Evolutionary conservation across 2,888 invertebrate species (phyloP), one percentile per base, ranked within the genome.

Genomic region (Hydroisotoma schaefferi): DNA sequence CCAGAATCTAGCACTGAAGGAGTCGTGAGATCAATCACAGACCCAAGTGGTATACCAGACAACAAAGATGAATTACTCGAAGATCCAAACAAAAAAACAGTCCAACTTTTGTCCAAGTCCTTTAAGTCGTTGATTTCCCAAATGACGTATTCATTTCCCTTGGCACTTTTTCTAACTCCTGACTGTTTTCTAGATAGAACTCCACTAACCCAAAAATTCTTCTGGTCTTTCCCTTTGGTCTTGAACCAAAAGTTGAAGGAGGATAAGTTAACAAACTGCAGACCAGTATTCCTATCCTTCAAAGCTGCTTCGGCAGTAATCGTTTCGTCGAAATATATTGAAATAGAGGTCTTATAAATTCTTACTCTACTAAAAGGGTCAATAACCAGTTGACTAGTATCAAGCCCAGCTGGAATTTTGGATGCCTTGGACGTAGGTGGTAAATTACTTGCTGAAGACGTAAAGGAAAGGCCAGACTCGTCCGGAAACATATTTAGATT

Each of bases 91-190:
- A 68, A 54, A 55, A 68, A 70, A 2, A 70, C 27, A 4, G 68
- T 60, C 57, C 59, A 61, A 29, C 49, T 44, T 15, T 60, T 56
- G 10, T 67, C 61, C 33, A 66, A 28, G 26, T 66, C 59, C 12
- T 60, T 59, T n/a, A 68, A 58, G 46, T 68, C 67, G 43, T 55
- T 65, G 2, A 68, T 48, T 55, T 68, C 70, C 70, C 70, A 70
- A 37, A 70, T 59, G 1, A 47, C 28, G 56, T 70, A 68, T 15
- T 67, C 65, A 28, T 70, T 68, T 18, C 70, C 70, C 18, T 70
- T 70, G 6, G 65, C 59, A 62, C 70, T 70, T 38, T 58, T 63
- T 27, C 65, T 52, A 28, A 63, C 37, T 2, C 68, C 67, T 23
- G 58, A 20, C 5, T 59, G 51, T 43, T 68, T 70, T 20, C 58